These are phyloP conservation scores for Disparrhopalites patrizii DNA, from an alignment of 2,888 invertebrate genomes.

Conservation along the genomic window DNA sequence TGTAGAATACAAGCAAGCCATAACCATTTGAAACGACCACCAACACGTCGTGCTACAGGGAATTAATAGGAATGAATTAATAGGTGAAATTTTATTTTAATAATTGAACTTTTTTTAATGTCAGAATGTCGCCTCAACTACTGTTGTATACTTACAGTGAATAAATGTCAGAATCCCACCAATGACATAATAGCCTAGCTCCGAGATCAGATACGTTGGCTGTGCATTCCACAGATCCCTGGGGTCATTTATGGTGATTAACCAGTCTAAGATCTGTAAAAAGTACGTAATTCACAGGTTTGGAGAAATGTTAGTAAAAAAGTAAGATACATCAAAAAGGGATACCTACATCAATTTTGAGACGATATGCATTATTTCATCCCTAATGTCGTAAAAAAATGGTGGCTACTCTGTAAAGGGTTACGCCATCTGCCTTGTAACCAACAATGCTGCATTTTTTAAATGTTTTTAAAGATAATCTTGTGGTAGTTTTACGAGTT, in stretches of 20 bases:
- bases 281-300: constrained; percentile 7
- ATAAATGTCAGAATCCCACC: constrained; percentile 62
- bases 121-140: too few relatives aligned
- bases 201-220: constrained; percentile 64
- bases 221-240: constrained; percentile 61
- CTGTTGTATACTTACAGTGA: constrained; percentile 70
- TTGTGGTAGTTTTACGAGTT: too few relatives aligned
- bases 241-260: constrained; percentile 59
- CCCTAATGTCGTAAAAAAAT: too few relatives aligned
- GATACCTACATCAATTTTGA: too few relatives aligned
- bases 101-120: neutral
- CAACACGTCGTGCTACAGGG: constrained; percentile 64
- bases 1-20: constrained; percentile 71
- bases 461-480: too few relatives aligned
- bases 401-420: too few relatives aligned
- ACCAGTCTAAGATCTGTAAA: constrained; percentile 61
- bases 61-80: neutral
- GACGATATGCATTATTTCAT: too few relatives aligned
- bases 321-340: too few relatives aligned
- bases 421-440: too few relatives aligned
- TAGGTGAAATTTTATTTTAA: neutral
- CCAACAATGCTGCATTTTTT: too few relatives aligned
- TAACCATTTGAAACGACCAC: constrained; percentile 69
- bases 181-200: constrained; percentile 60
- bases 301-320: too few relatives aligned